phyloP scores from a whole-genome alignment of 2,797 vertebrate species.

The Uromys caudimaculatus region DNA sequence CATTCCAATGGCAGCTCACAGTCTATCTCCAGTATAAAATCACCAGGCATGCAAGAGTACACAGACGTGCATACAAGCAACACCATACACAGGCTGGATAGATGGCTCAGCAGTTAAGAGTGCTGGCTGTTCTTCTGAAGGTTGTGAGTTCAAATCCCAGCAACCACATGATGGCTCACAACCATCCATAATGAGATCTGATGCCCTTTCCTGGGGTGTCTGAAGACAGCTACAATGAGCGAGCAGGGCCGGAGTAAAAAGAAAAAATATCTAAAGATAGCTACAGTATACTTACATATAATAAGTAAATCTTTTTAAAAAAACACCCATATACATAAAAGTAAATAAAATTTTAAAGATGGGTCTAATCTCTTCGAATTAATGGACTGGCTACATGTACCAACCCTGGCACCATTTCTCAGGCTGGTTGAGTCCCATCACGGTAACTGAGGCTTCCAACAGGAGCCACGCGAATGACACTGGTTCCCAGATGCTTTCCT shows the following conservation, averaged over 20 bases:
- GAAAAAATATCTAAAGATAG: no score
- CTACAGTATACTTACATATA: no score
- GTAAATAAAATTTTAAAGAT: neutral
- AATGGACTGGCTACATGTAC: neutral
- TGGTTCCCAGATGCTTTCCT: neutral
- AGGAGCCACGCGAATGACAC: neutral
- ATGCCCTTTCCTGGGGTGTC: no score
- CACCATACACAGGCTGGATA: no score
- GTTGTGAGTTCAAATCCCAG: no score
- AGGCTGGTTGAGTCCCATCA: neutral
- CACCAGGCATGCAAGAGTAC: neutral
- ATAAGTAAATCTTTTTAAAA: no score
- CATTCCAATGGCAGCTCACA: neutral
- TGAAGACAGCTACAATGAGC: no score
- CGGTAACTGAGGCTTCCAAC: neutral
- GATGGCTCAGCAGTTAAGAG: no score
- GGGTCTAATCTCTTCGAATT: neutral
- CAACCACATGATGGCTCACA: no score
- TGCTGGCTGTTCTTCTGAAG: no score
- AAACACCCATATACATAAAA: neutral
- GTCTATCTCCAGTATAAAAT: neutral
- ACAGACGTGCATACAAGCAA: neutral
- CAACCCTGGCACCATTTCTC: conserved; percentile 35
- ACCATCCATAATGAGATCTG: no score
- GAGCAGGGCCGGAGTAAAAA: no score